Evolutionary conservation across 2,888 invertebrate species (phyloP).

Genomic region (Andricus curvator): DNA sequence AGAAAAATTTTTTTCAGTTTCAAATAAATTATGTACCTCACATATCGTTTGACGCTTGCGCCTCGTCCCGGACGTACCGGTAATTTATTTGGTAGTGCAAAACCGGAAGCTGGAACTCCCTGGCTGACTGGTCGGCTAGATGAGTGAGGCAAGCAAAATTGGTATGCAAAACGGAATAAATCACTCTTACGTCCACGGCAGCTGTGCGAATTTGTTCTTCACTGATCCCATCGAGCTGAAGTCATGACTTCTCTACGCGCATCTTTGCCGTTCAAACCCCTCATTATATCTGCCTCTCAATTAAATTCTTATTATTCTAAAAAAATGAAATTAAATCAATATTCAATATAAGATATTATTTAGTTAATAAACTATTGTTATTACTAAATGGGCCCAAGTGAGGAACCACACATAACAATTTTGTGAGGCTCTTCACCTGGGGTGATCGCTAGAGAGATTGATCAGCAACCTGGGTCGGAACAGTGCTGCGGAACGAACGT

Average conservation of each 20-base stretch:
- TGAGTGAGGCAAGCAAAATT: conserved; percentile 61
- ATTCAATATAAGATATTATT: too few relatives aligned
- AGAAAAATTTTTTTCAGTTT: neutral
- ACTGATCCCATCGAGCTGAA: conserved; percentile 48
- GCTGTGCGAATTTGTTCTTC: conserved; percentile 70
- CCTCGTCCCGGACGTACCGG: conserved; percentile 39
- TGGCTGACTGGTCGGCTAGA: conserved; percentile 47
- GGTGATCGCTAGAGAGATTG: too few relatives aligned
- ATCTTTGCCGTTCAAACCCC: conserved; percentile 11
- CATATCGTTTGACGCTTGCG: conserved; percentile 9
- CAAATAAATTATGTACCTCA: conserved; percentile 10
- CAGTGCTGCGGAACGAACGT: too few relatives aligned
- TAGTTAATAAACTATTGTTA: too few relatives aligned
- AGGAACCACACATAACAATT: too few relatives aligned
- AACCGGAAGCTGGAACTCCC: conserved; percentile 60
- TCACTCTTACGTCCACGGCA: conserved; percentile 71
- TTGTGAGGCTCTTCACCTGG: too few relatives aligned
- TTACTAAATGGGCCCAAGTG: too few relatives aligned
- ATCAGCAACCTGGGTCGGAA: too few relatives aligned
- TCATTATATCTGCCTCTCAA: neutral
- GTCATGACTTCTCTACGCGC: conserved; percentile 33
- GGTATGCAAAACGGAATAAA: conserved; percentile 71
- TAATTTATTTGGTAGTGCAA: conserved; percentile 62
- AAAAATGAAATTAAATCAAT: too few relatives aligned
- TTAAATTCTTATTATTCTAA: too few relatives aligned